Evolutionary conservation across 2,113 vertebrate species (phyloP).

Genomic region (Psilopogon haemacephalus): DNA sequence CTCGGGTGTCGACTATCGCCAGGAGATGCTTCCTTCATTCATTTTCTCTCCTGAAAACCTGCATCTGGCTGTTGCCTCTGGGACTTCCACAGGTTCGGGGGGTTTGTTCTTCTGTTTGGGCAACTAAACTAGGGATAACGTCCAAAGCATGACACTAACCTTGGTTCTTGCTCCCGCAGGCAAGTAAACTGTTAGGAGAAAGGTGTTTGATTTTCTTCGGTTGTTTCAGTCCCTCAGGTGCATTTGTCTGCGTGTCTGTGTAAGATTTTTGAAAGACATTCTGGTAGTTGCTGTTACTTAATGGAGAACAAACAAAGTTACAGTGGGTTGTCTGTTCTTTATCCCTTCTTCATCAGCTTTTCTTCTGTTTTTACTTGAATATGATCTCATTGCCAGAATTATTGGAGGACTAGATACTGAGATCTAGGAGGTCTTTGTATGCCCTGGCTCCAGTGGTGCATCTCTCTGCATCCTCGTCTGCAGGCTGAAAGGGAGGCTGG

Average conservation of each 20-base stretch:
- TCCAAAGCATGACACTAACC: neutral
- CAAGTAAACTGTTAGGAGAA: neutral
- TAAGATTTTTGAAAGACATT: neutral
- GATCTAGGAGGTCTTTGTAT: neutral
- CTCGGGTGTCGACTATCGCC: neutral
- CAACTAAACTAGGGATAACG: neutral
- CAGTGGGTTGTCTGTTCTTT: neutral
- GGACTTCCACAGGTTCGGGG: neutral
- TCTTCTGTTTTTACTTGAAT: slow-evolving; percentile 53
- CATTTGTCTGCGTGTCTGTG: neutral
- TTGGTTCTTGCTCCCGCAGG: neutral
- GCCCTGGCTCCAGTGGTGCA: neutral
- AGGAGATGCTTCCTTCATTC: neutral
- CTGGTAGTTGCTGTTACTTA: neutral
- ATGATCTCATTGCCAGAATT: neutral
- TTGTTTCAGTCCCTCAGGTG: neutral
- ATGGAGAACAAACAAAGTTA: neutral
- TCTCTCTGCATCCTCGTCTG: neutral
- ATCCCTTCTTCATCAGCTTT: neutral
- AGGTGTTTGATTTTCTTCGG: neutral
- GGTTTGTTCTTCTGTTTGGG: neutral
- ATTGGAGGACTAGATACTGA: neutral
- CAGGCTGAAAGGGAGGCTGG: neutral
- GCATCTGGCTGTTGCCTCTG: neutral
- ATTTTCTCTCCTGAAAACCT: neutral